Conservation (phyloP, 2,113 vertebrate species). For the Geococcyx californianus region DNA sequence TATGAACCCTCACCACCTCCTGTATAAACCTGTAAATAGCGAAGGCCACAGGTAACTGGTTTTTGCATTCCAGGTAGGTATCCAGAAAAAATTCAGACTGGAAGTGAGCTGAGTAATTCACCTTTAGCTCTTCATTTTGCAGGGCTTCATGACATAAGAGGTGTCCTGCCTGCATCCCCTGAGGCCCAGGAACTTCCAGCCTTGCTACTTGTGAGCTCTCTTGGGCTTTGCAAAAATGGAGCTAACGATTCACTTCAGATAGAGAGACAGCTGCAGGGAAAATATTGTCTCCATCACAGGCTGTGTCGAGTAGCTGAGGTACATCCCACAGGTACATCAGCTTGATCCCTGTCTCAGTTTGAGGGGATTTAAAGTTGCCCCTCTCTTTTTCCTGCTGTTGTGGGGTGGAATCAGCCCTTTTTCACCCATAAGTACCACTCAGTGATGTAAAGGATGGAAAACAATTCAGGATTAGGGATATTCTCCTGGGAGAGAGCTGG, state of each 20-base stretch:
- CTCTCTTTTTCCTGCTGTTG: background rate
- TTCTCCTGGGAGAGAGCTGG: background rate
- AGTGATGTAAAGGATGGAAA: background rate
- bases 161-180: background rate
- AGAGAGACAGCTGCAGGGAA: background rate
- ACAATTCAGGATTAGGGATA: background rate
- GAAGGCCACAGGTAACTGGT: background rate
- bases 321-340: fast-evolving
- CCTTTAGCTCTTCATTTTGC: background rate
- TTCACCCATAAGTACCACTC: background rate
- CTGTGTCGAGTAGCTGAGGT: background rate
- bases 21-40: background rate
- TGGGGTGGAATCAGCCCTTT: background rate
- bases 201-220: background rate
- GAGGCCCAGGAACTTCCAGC: background rate
- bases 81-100: background rate
- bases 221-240: background rate
- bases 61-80: background rate
- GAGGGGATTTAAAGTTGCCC: background rate
- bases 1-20: background rate
- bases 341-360: fast-evolving
- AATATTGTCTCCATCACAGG: background rate
- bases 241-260: background rate
- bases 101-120: background rate
- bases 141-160: background rate